Evolutionary conservation across 2,797 vertebrate species (phyloP), one percentile per base, ranked within the genome.

Genomic region (Coluber constrictor): DNA sequence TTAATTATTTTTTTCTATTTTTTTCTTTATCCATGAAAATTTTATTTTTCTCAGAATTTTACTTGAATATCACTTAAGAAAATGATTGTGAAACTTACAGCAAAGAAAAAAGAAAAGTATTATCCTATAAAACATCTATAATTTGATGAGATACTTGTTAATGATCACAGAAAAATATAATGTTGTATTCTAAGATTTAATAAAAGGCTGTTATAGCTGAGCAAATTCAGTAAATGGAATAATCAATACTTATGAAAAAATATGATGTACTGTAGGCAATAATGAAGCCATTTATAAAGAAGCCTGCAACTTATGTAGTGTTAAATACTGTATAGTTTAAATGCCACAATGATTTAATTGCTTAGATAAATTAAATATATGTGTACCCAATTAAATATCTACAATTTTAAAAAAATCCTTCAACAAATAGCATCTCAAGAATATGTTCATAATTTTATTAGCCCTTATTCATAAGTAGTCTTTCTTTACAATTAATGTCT

Each of bases 241-340:
- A 92, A 92, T 90, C 88, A 79, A 61, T 88, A 90, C 25, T 23
- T 47, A 83, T 86, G 90, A 90, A 92, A 94, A 94, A 61, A 63
- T 89, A 56, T 88, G 63, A 55, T 88, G 83, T 92, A 79, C 61
- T 88, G 87, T 88, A 88, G 47, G 88, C 37, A 90, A 12, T 90
- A 92, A 94, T 87, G 79, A 90, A 55, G n/a, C 55, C 90, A 79
- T 94, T 92, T 90, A 92, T 90, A 90, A 87, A 92, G 43, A 37
- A 32, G 79, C 25, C 74, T 55, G n/a, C 90, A 74, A 87, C 25
- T 43, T 54, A 9, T 54, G 2, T 32, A 74, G 27, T 79, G n/a
- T 92, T 87, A 90, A 90, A 94, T 47, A 60, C 54, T 88, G 16
- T 4, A 89, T 15, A 90, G 83, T 92, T 60, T 87, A 90, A 87